Conservation (phyloP, 2,888 invertebrate species). For the Zaprionus lineosus region DNA sequence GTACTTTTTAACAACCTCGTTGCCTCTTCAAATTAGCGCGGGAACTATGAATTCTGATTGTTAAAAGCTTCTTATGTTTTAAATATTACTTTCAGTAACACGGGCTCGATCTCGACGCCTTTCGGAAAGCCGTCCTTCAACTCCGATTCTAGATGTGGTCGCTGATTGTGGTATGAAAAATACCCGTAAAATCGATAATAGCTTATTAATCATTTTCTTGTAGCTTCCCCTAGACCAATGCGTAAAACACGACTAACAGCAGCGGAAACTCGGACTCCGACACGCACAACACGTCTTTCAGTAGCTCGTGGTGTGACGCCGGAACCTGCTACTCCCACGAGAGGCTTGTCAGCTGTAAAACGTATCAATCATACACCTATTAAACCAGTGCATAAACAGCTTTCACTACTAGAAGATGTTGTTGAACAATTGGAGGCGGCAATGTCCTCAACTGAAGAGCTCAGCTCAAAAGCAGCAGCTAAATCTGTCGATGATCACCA, state of each 20-base stretch:
- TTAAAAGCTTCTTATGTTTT: not conserved
- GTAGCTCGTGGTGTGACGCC: conserved; percentile 46
- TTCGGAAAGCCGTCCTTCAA: conserved; percentile 41
- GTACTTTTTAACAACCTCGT: no score
- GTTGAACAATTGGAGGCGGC: not conserved
- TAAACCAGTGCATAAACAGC: conserved; percentile 39
- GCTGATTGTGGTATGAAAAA: conserved; percentile 44
- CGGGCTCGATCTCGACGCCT: conserved; percentile 57
- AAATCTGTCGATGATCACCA: no score
- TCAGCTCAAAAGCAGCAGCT: no score
- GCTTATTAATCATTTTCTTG: not conserved
- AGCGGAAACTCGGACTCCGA: conserved; percentile 59
- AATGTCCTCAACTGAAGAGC: no score
- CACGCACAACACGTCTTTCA: conserved; percentile 55
- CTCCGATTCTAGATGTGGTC: conserved; percentile 48
- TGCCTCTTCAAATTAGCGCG: no score
- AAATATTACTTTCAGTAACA: conserved; percentile 34
- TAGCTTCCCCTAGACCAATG: conserved; percentile 54
- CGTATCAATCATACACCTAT: conserved; percentile 31
- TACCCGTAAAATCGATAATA: not conserved
- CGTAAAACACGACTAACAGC: conserved; percentile 63
- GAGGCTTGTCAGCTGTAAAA: conserved; percentile 37
- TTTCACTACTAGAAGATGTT: conserved; percentile 50
- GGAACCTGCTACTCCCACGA: conserved; percentile 38
- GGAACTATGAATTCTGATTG: not conserved